Conservation (phyloP, 2,888 invertebrate genomes). For the Apoda limacodes region DNA sequence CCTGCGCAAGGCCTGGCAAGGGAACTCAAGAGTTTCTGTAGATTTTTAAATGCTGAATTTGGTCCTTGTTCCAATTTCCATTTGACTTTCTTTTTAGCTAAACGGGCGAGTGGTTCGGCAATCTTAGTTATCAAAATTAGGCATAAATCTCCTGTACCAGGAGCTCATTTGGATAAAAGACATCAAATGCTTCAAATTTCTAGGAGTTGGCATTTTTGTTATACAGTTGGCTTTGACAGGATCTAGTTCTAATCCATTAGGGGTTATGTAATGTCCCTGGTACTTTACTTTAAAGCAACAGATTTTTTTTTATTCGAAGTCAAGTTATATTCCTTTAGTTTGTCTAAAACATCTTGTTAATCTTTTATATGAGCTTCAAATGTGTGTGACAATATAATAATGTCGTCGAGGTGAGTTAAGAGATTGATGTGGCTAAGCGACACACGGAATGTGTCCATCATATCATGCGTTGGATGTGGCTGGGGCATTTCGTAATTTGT, state of each 20-base stretch:
- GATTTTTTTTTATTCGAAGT: too few relatives aligned
- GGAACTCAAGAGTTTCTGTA: background rate
- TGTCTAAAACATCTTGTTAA: too few relatives aligned
- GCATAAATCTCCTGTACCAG: conserved; percentile 24
- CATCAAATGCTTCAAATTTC: conserved; percentile 19
- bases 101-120: conserved; percentile 19
- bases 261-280: conserved; percentile 25
- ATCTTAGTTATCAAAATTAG: conserved; percentile 18
- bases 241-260: conserved; percentile 23
- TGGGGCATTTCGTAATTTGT: conserved; percentile 19
- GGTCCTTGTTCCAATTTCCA: conserved; percentile 8
- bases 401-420: conserved; percentile 12
- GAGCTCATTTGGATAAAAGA: conserved; percentile 23
- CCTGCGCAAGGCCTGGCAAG: conserved; percentile 17
- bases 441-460: conserved; percentile 21
- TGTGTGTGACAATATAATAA: conserved; percentile 22
- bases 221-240: conserved; percentile 26
- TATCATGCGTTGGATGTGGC: conserved; percentile 22
- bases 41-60: background rate
- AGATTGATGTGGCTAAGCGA: conserved; percentile 8
- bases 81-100: too few relatives aligned
- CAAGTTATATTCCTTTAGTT: too few relatives aligned
- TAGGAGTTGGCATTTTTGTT: conserved; percentile 16
- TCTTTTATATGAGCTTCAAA: too few relatives aligned
- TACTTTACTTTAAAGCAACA: too few relatives aligned